Percentiles rank a stretch among this genome's conserved stretches.
phyloP scores from a whole-genome alignment of 2,797 vertebrate genomes.

The Acanthurus leucopareius region DNA sequence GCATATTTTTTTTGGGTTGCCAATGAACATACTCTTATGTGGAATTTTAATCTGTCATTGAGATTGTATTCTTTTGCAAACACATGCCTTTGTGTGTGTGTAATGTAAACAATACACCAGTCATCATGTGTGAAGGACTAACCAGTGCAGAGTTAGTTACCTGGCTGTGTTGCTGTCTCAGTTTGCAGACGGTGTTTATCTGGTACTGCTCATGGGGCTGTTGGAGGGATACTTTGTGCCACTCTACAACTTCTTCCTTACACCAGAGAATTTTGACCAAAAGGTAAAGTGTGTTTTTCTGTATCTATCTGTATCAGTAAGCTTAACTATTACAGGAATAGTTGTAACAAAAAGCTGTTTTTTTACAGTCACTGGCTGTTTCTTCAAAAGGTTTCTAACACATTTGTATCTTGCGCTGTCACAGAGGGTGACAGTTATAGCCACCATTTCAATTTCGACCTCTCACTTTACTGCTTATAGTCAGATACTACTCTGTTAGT shows the following conservation, averaged over 20 bases:
- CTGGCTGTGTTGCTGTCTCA: constrained; percentile 58
- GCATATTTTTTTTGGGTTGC: no score
- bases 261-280: constrained; percentile 97
- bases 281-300: constrained; percentile 86
- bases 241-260: constrained; percentile 97
- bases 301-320: neutral
- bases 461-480: neutral
- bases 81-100: neutral
- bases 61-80: neutral
- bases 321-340: neutral
- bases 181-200: constrained; percentile 99
- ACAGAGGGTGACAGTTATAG: neutral
- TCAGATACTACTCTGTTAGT: no score
- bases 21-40: neutral
- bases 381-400: neutral
- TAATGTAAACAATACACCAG: no score
- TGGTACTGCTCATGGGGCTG: constrained; percentile 97
- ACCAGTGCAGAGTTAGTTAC: neutral
- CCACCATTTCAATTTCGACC: neutral
- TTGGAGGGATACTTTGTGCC: constrained; percentile 96
- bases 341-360: neutral
- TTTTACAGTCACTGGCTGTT: neutral
- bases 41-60: neutral
- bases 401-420: neutral
- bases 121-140: no score